These are phyloP conservation scores for Petrocephalus zakoni DNA, from an alignment of 2,113 vertebrate genomes.

Conservation along the genomic window DNA sequence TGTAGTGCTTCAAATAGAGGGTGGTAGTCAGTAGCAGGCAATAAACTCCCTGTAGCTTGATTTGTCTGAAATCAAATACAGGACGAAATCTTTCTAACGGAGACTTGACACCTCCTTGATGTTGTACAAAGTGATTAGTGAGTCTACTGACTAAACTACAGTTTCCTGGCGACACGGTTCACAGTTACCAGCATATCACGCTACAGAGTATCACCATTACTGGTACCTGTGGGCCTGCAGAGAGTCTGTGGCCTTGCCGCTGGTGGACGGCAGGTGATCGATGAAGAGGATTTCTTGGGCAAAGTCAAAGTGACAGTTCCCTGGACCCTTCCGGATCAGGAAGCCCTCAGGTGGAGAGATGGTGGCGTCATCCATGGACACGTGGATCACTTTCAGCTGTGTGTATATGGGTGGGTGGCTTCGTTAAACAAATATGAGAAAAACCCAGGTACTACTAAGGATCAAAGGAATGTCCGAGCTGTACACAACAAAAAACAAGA, in stretches of 20 bases:
- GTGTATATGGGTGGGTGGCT: not conserved
- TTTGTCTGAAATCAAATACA: not conserved
- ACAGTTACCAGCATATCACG: not conserved
- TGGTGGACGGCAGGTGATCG: constrained; percentile 65
- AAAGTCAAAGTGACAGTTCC: constrained; percentile 96
- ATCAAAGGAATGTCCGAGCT: not conserved
- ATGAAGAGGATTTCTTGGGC: constrained; percentile 92
- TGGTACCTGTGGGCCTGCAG: constrained; percentile 40
- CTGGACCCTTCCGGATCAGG: constrained; percentile 87
- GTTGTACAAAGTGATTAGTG: not conserved
- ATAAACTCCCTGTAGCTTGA: not conserved
- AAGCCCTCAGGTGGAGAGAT: constrained; percentile 82
- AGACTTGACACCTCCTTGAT: not conserved
- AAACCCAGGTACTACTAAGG: not conserved
- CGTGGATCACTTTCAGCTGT: constrained; percentile 77
- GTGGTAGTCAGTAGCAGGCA: not conserved
- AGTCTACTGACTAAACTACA: not conserved
- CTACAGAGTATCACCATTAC: not conserved
- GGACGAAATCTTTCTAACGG: not conserved
- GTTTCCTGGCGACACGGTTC: not conserved
- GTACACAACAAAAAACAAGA: not conserved
- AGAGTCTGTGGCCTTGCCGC: constrained; percentile 34
- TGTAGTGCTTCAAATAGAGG: not conserved
- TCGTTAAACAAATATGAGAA: not conserved
- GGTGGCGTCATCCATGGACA: constrained; percentile 70